Conservation (phyloP, 2,888 invertebrate species). For the Lasioglossum villosulum region DNA sequence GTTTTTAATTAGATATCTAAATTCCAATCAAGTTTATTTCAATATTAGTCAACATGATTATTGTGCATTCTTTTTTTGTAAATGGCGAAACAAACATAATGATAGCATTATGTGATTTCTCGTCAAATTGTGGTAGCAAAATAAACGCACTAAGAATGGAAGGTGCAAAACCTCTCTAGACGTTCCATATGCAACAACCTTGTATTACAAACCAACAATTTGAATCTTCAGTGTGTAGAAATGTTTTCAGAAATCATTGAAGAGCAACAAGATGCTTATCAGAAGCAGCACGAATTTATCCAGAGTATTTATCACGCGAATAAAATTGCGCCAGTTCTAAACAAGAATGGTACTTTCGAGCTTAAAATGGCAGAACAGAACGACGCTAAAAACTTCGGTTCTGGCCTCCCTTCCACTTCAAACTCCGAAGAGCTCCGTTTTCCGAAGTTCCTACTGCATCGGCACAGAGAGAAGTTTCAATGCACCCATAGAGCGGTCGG, state of each 20-base stretch:
- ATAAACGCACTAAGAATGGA: no score
- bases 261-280: not conserved
- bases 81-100: no score
- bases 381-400: slow-evolving; percentile 1
- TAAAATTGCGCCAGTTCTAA: not conserved
- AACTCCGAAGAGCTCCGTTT: slow-evolving; percentile 14
- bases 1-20: no score
- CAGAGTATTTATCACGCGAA: not conserved
- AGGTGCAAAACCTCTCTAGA: no score
- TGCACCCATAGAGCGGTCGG: slow-evolving; percentile 9
- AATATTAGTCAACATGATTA: no score
- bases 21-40: no score
- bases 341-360: not conserved
- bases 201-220: not conserved
- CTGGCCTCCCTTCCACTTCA: not conserved
- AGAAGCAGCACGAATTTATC: not conserved
- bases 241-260: not conserved
- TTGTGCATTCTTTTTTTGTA: no score
- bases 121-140: no score
- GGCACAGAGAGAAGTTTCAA: slow-evolving; percentile 28
- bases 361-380: no score
- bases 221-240: not conserved
- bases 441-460: slow-evolving; percentile 12
- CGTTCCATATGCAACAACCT: no score
- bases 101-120: no score